These are phyloP conservation scores for Netelia fuscicornis DNA, from an alignment of 2,888 invertebrate genomes.

Conservation along the genomic window DNA sequence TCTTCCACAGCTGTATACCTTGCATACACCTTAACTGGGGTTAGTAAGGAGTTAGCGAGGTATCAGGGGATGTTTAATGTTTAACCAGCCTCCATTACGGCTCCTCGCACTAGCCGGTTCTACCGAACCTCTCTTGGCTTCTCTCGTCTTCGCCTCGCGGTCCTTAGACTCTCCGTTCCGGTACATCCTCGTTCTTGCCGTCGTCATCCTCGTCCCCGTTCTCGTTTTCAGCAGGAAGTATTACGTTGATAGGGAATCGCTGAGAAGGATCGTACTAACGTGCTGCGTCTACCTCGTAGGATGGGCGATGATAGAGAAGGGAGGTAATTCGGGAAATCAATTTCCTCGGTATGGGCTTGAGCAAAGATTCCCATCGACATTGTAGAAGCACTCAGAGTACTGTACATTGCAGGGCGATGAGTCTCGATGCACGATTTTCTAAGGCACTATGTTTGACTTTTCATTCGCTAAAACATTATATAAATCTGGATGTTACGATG, in stretches of 20 bases:
- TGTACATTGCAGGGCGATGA: background rate
- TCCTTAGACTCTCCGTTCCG: slow-evolving; percentile 64
- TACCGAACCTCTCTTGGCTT: slow-evolving; percentile 54
- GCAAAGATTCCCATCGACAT: slow-evolving; percentile 21
- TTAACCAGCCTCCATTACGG: slow-evolving; percentile 84
- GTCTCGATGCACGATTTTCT: slow-evolving; percentile 8
- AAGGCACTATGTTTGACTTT: background rate
- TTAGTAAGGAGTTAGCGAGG: slow-evolving; percentile 82
- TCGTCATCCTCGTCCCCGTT: slow-evolving; percentile 72
- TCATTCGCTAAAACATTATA: background rate
- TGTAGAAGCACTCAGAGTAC: background rate
- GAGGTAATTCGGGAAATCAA: slow-evolving; percentile 73
- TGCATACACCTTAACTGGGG: slow-evolving; percentile 80
- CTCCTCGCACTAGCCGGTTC: slow-evolving; percentile 66
- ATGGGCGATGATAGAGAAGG: slow-evolving; percentile 13
- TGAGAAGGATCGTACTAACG: slow-evolving; percentile 73
- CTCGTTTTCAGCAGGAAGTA: slow-evolving; percentile 75
- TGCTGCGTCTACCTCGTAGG: slow-evolving; percentile 56
- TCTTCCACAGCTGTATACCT: slow-evolving; percentile 61
- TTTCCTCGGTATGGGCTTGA: slow-evolving; percentile 55
- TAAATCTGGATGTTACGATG: background rate
- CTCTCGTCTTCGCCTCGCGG: slow-evolving; percentile 51
- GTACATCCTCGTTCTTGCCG: slow-evolving; percentile 59
- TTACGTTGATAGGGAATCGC: slow-evolving; percentile 74
- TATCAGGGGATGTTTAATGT: slow-evolving; percentile 84